phyloP scores from a whole-genome alignment of 2,888 invertebrate species.

The Eumacrocentrus americanus region DNA sequence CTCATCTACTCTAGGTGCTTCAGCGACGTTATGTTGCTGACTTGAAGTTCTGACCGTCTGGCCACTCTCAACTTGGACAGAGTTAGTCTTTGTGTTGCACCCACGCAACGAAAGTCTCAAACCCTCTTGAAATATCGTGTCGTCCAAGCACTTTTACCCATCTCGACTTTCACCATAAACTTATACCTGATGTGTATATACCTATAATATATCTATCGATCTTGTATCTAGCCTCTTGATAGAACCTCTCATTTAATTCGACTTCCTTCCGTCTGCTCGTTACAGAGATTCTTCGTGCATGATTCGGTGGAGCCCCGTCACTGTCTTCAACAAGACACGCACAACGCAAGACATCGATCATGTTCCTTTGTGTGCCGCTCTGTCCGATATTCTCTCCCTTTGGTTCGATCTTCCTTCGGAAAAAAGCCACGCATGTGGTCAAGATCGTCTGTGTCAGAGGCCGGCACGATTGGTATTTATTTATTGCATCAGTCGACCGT shows the following conservation, averaged over 20 bases:
- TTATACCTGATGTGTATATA: too few relatives aligned
- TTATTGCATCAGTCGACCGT: constrained; percentile 53
- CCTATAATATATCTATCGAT: too few relatives aligned
- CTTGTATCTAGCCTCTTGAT: too few relatives aligned
- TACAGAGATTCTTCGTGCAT: not conserved
- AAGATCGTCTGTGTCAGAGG: constrained; percentile 29
- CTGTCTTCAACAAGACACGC: not conserved
- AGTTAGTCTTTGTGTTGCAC: constrained; percentile 18
- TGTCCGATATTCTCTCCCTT: not conserved
- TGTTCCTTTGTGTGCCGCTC: constrained; percentile 1
- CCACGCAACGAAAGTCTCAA: constrained; percentile 20
- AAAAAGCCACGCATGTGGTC: constrained; percentile 14
- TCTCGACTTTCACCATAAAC: too few relatives aligned
- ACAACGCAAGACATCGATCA: not conserved
- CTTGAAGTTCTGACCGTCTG: constrained; percentile 31
- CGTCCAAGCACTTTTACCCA: too few relatives aligned
- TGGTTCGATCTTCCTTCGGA: not conserved
- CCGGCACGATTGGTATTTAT: constrained; percentile 50
- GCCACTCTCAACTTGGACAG: constrained; percentile 22
- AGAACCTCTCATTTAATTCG: too few relatives aligned
- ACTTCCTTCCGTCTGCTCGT: not conserved
- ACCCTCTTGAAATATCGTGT: not conserved
- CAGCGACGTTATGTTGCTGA: constrained; percentile 14
- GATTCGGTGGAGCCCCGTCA: not conserved
- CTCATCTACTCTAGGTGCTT: constrained; percentile 59